These are phyloP conservation scores for Gallinago stenura DNA, from an alignment of 2,797 vertebrate genomes.

Conservation along the genomic window DNA sequence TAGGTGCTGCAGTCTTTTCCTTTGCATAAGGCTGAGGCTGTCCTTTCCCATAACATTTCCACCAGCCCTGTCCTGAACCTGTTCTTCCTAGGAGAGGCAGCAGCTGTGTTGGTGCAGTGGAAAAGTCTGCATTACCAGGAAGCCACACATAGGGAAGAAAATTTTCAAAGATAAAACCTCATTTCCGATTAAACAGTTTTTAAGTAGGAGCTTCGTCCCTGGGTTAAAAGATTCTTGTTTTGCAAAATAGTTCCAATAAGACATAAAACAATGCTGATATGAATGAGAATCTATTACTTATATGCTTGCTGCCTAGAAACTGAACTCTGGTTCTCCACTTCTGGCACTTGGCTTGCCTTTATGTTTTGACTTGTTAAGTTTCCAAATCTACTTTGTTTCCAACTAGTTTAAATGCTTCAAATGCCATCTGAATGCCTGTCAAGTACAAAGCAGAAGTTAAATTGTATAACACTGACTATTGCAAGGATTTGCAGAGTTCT, in stretches of 20 bases:
- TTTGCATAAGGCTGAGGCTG: neutral
- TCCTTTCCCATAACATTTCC: neutral
- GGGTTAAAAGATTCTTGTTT: neutral
- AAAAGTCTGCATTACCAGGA: neutral
- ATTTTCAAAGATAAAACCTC: neutral
- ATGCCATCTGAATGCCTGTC: neutral
- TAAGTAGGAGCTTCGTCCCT: neutral
- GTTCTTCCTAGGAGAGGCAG: neutral
- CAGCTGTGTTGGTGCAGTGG: neutral
- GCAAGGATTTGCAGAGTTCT: neutral
- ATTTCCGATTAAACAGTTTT: neutral
- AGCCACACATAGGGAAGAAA: neutral
- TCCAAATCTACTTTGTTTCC: neutral
- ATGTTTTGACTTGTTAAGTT: neutral
- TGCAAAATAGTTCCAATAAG: neutral
- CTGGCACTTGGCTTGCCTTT: neutral
- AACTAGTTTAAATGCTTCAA: neutral
- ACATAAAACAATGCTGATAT: neutral
- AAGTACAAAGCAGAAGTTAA: neutral
- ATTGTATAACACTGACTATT: neutral
- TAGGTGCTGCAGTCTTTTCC: neutral
- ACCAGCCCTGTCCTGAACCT: neutral
- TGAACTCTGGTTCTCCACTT: neutral
- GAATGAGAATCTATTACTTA: neutral
- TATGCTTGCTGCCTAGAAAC: neutral